phyloP scores from a whole-genome alignment of 2,888 invertebrate genomes.

The Phyto melanocephala region DNA sequence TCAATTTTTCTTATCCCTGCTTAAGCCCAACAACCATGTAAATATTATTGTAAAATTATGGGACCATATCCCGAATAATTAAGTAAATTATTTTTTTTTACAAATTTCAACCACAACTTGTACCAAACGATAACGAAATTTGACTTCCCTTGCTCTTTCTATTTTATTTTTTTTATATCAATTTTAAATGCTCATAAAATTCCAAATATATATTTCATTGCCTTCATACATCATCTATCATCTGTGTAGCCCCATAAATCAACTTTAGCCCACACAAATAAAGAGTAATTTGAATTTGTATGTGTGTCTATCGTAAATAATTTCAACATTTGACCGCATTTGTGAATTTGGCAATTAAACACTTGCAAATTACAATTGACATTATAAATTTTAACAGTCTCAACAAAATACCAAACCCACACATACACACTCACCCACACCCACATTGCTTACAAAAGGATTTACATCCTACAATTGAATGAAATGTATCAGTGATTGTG shows the following conservation, averaged over 20 bases:
- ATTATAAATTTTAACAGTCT: conserved; percentile 39
- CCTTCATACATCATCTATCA: neutral
- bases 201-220: too few relatives aligned
- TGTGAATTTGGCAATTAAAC: conserved; percentile 52
- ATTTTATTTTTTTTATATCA: too few relatives aligned
- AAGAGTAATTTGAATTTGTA: neutral
- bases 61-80: too few relatives aligned
- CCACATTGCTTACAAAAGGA: conserved; percentile 23
- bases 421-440: too few relatives aligned
- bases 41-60: too few relatives aligned
- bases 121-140: too few relatives aligned
- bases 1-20: too few relatives aligned
- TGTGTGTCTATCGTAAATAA: conserved; percentile 11
- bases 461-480: conserved; percentile 35
- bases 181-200: too few relatives aligned
- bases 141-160: too few relatives aligned
- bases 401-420: conserved; percentile 21
- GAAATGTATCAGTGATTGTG: conserved; percentile 21
- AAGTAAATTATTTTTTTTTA: too few relatives aligned
- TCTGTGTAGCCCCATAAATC: neutral
- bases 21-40: too few relatives aligned
- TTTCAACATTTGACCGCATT: conserved; percentile 54
- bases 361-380: conserved; percentile 47
- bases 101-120: too few relatives aligned
- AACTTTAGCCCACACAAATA: conserved; percentile 2